phyloP scores from a whole-genome alignment of 2,888 invertebrate genomes.

The Ischnus inquisitorius region DNA sequence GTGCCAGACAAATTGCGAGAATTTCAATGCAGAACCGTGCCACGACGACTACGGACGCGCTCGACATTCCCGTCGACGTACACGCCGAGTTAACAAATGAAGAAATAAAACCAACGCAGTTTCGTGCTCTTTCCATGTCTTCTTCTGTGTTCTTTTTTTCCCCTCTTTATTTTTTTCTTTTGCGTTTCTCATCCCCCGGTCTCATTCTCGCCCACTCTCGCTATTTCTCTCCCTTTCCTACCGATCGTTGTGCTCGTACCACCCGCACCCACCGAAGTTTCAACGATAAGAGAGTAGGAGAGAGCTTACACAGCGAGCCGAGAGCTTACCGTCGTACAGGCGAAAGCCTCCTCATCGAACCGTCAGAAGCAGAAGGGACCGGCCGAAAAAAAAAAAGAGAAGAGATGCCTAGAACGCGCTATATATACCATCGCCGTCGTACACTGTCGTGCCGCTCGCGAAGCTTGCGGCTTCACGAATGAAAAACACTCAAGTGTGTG shows the following conservation, averaged over 20 bases:
- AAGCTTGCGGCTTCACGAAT: conserved; percentile 31
- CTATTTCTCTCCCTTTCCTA: conserved; percentile 49
- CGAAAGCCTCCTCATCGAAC: conserved; percentile 49
- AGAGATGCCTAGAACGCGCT: conserved; percentile 19
- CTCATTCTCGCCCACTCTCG: conserved; percentile 12
- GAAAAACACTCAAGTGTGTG: conserved; percentile 40
- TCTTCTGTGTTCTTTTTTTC: conserved; percentile 10
- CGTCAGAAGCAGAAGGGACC: conserved; percentile 32
- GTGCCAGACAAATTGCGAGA: conserved; percentile 76
- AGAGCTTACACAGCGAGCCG: conserved; percentile 16
- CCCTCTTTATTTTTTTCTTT: conserved; percentile 1
- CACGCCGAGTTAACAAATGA: conserved; percentile 72
- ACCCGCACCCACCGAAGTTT: conserved; percentile 59
- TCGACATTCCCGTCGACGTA: conserved; percentile 57
- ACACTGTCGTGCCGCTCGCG: background rate
- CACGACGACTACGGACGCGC: conserved; percentile 57
- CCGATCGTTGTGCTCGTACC: conserved; percentile 51
- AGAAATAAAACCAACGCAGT: conserved; percentile 71
- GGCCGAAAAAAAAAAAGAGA: conserved; percentile 13
- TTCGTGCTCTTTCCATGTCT: conserved; percentile 45
- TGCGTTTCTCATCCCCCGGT: background rate
- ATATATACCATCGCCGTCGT: background rate
- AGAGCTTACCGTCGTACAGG: conserved; percentile 45
- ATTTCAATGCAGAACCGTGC: conserved; percentile 74
- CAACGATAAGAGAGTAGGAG: conserved; percentile 32